These are phyloP conservation scores for Jaculus jaculus DNA, from an alignment of 2,113 vertebrate genomes.

Conservation along the genomic window DNA sequence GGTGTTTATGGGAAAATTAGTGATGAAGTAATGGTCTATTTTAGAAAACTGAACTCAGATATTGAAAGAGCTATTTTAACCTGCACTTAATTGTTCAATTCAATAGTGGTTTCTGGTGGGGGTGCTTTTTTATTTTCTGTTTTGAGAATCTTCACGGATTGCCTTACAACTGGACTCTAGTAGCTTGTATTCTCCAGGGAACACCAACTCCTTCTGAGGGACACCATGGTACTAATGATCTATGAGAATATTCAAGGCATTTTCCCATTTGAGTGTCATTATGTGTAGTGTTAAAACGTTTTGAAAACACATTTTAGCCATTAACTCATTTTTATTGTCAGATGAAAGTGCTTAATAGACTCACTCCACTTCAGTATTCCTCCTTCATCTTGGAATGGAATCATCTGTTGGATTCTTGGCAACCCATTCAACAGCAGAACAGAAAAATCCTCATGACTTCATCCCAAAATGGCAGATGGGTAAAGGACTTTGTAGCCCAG, in stretches of 20 bases:
- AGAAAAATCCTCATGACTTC: conserved; percentile 37
- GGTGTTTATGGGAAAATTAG: conserved; percentile 52
- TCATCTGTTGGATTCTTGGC: conserved; percentile 66
- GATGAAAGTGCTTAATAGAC: conserved; percentile 75
- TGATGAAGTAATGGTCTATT: conserved; percentile 64
- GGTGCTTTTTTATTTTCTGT: neutral
- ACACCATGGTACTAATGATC: conserved; percentile 49
- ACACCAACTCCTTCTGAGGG: conserved; percentile 12
- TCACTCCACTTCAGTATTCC: conserved; percentile 42
- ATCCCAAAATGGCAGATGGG: neutral
- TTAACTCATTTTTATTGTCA: conserved; percentile 79
- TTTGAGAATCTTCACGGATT: conserved; percentile 41
- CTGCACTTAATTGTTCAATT: conserved; percentile 1
- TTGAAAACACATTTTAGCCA: conserved; percentile 75
- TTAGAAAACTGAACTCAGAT: conserved; percentile 66
- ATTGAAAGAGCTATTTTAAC: conserved; percentile 50
- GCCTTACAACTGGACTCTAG: neutral
- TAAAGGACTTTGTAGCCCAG: neutral
- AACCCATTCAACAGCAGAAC: neutral
- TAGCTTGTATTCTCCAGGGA: neutral
- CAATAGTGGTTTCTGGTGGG: neutral
- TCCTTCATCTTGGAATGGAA: conserved; percentile 66
- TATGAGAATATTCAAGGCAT: conserved; percentile 66
- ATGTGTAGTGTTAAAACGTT: conserved; percentile 69
- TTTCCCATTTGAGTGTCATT: conserved; percentile 65